These are phyloP conservation scores for Nothura maculosa DNA, from an alignment of 2,797 vertebrate species.

Conservation along the genomic window DNA sequence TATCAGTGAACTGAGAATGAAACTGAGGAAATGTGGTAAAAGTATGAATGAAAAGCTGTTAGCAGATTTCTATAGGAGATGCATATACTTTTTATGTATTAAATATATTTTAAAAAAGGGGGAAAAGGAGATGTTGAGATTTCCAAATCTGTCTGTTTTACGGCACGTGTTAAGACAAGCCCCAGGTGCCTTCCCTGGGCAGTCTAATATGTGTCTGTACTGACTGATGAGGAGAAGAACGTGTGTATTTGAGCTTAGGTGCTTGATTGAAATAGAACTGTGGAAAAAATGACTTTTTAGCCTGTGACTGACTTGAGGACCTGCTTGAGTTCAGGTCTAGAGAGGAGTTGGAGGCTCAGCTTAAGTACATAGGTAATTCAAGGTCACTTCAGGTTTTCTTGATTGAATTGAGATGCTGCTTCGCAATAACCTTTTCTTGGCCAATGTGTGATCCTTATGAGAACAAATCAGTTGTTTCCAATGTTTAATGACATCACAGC, in stretches of 20 bases:
- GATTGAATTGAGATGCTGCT: not conserved
- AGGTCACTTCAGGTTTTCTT: not conserved
- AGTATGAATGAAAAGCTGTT: not conserved
- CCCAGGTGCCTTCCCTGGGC: not conserved
- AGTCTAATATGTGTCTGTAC: not conserved
- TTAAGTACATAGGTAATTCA: rapidly evolving
- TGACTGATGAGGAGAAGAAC: not conserved
- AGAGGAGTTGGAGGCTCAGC: not conserved
- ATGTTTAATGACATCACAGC: not conserved
- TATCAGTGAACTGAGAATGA: slow-evolving; percentile 1
- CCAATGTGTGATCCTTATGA: rapidly evolving
- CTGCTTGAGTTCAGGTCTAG: not conserved
- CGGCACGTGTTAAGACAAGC: not conserved
- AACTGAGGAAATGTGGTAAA: not conserved
- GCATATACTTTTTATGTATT: not conserved
- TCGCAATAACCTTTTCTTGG: not conserved
- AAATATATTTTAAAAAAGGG: not conserved
- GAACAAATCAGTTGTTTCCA: not conserved
- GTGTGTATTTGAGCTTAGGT: not conserved
- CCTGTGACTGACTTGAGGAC: not conserved
- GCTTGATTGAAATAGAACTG: not conserved
- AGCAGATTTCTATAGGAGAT: not conserved
- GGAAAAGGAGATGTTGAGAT: not conserved
- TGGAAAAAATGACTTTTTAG: not conserved
- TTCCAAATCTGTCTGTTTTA: not conserved